Conservation (phyloP, 2,797 vertebrate genomes). For the Tapera naevia region DNA sequence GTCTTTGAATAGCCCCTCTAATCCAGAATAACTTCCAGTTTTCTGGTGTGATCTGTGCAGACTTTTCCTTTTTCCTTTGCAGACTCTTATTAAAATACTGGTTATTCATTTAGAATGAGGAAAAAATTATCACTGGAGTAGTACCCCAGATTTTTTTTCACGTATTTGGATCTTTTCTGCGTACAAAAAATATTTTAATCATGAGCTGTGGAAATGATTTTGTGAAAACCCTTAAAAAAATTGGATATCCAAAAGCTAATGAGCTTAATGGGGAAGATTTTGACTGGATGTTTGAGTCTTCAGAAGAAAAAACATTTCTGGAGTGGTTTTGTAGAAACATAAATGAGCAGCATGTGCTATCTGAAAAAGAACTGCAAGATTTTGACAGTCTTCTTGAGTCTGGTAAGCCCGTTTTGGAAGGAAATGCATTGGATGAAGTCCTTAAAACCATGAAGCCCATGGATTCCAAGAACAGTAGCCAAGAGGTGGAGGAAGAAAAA, state of each 20-base stretch:
- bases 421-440: constrained; percentile 81
- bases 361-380: constrained; percentile 78
- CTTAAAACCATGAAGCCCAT: constrained; percentile 80
- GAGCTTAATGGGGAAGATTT: constrained; percentile 88
- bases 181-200: background rate
- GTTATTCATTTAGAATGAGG: background rate
- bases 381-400: constrained; percentile 78
- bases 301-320: constrained; percentile 83
- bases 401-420: constrained; percentile 84
- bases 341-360: constrained; percentile 79
- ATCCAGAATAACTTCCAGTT: background rate
- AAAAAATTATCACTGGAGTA: background rate
- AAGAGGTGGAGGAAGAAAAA: constrained; percentile 66
- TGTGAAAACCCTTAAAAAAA: constrained; percentile 85
- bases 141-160: constrained; percentile 7
- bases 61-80: background rate
- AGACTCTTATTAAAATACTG: constrained; percentile 20
- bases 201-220: constrained; percentile 90
- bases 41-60: constrained; percentile 14
- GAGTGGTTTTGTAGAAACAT: constrained; percentile 87
- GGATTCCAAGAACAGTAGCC: constrained; percentile 19
- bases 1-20: background rate
- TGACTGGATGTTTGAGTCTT: constrained; percentile 92
- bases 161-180: constrained; percentile 34
- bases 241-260: constrained; percentile 83